A percentile compares a stretch with the other conserved stretches of the same genome.
Conservation (phyloP, 2,888 invertebrate species). For the Drosophila kanekoi region DNA sequence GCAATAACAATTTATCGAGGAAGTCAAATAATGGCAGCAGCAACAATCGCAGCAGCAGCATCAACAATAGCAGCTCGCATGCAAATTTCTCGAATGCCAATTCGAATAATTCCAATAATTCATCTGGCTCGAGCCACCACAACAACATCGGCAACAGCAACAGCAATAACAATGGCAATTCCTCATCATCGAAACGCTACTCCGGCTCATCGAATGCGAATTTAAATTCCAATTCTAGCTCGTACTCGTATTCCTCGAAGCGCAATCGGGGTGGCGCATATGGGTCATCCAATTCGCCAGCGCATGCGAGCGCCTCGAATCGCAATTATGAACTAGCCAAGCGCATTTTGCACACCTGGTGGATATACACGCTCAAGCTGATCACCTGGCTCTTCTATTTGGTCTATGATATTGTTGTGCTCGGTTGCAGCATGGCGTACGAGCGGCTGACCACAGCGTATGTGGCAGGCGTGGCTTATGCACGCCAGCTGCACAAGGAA, state of each 20-base stretch:
- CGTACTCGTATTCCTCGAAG: slow-evolving; percentile 81
- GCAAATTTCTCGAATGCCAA: slow-evolving; percentile 61
- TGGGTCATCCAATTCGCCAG: slow-evolving; percentile 65
- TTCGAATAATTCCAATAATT: slow-evolving; percentile 36
- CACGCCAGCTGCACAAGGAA: slow-evolving; percentile 81
- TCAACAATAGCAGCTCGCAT: slow-evolving; percentile 35
- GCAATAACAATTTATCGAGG: slow-evolving; percentile 34
- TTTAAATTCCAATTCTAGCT: slow-evolving; percentile 67
- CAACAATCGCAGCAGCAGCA: slow-evolving; percentile 22
- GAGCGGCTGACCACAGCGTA: slow-evolving; percentile 80
- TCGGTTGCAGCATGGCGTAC: slow-evolving; percentile 87
- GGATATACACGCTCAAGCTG: slow-evolving; percentile 87
- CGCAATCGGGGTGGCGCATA: slow-evolving; percentile 68
- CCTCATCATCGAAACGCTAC: slow-evolving; percentile 73
- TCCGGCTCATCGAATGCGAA: slow-evolving; percentile 66
- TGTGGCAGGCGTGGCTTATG: slow-evolving; percentile 71
- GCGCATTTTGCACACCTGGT: slow-evolving; percentile 87
- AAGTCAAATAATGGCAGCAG: slow-evolving; percentile 42
- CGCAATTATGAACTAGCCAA: slow-evolving; percentile 86
- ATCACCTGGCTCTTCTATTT: slow-evolving; percentile 92
- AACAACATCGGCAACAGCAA: slow-evolving; percentile 28
- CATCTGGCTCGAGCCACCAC: slow-evolving; percentile 26
- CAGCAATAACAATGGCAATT: slow-evolving; percentile 54
- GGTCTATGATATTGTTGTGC: slow-evolving; percentile 91
- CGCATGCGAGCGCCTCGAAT: slow-evolving; percentile 73